These are phyloP conservation scores for Nebria ingens DNA, from an alignment of 1,140 invertebrate genomes.

Conservation along the genomic window DNA sequence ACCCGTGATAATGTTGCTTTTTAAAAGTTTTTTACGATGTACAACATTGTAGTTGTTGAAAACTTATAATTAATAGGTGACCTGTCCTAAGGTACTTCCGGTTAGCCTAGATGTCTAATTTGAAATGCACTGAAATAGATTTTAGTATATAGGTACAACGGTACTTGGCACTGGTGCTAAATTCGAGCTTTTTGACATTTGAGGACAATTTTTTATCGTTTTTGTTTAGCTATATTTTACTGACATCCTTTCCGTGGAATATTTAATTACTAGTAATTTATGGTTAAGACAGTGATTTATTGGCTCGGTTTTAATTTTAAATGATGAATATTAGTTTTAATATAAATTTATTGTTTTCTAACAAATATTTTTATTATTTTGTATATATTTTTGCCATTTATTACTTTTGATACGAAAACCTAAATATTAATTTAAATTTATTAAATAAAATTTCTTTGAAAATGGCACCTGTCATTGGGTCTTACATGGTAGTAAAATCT, in stretches of 20 bases:
- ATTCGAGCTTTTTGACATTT: neutral
- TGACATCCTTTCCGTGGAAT: too few species aligned
- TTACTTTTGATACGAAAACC: too few species aligned
- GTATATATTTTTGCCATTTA: neutral
- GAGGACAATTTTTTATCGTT: neutral
- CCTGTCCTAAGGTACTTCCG: neutral
- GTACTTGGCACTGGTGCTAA: neutral
- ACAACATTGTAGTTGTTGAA: neutral
- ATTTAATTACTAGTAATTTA: too few species aligned
- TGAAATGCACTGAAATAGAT: neutral
- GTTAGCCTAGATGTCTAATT: neutral
- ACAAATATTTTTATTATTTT: neutral
- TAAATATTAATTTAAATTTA: too few species aligned
- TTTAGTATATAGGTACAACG: neutral
- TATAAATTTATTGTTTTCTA: neutral
- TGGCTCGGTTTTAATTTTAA: neutral
- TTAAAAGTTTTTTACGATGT: neutral
- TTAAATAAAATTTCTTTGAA: too few species aligned
- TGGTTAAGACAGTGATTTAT: too few species aligned
- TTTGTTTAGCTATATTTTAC: neutral
- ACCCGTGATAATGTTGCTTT: neutral
- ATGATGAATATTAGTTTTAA: neutral
- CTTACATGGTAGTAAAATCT: too few species aligned
- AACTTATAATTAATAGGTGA: too few species aligned
- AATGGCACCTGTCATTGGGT: too few species aligned